Conservation (phyloP, 2,797 vertebrate species). For the Alca torda region DNA sequence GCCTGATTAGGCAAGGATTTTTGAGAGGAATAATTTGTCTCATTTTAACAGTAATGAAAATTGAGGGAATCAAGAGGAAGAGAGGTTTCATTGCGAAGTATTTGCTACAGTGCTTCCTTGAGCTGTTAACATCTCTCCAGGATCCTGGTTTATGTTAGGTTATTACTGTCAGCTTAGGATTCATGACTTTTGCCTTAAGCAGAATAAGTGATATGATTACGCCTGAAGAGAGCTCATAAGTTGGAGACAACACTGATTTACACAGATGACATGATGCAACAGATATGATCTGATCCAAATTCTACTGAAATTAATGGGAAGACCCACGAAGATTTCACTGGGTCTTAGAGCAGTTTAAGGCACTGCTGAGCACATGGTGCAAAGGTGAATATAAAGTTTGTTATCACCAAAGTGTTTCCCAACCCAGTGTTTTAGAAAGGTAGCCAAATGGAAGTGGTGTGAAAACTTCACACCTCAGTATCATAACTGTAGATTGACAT, state of each 20-base stretch:
- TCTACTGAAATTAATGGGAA: neutral
- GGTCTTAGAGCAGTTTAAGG: neutral
- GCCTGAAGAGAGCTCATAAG: constrained; percentile 28
- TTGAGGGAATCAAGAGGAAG: neutral
- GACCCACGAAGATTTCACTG: neutral
- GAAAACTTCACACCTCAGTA: neutral
- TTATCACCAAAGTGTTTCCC: neutral
- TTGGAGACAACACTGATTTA: neutral
- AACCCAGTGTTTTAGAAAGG: neutral
- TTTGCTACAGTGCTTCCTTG: neutral
- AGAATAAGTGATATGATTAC: constrained; percentile 18
- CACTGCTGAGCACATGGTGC: neutral
- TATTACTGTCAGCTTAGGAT: neutral
- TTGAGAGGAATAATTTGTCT: neutral
- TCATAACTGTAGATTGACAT: neutral
- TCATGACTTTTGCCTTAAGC: constrained; percentile 20
- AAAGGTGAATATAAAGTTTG: neutral
- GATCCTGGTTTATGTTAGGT: constrained; percentile 18
- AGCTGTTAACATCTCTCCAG: neutral
- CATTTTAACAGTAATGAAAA: neutral
- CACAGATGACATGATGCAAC: neutral
- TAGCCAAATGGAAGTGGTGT: neutral
- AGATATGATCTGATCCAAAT: neutral
- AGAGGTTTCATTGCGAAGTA: neutral
- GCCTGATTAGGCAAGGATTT: neutral